Conservation (phyloP, 1,140 invertebrate species). For the Acromyrmex echinatior region DNA sequence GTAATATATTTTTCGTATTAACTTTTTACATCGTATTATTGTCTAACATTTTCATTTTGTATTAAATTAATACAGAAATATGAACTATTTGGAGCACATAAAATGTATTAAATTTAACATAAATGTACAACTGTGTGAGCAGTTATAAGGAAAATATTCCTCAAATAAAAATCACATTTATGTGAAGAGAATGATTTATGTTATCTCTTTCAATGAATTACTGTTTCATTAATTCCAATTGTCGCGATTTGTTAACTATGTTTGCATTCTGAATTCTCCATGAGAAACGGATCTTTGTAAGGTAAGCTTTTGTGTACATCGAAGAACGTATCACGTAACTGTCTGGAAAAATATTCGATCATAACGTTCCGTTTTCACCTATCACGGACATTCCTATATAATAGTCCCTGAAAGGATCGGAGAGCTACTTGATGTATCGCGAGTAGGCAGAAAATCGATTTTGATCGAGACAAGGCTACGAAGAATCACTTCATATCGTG, state of each 20-base stretch:
- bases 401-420: constrained; percentile 13
- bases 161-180: neutral
- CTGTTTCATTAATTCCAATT: neutral
- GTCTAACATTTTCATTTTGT: too few relatives aligned
- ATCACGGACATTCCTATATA: constrained; percentile 18
- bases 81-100: too few relatives aligned
- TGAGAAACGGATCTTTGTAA: neutral
- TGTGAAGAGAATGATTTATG: neutral
- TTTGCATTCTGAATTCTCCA: neutral
- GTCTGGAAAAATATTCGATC: constrained; percentile 25
- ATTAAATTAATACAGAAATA: too few relatives aligned
- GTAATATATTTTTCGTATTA: too few relatives aligned
- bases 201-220: neutral
- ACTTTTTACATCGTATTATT: too few relatives aligned
- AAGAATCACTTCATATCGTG: constrained; percentile 11
- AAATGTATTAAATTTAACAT: too few relatives aligned
- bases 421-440: neutral
- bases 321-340: neutral
- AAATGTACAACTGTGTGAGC: neutral
- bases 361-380: neutral
- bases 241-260: neutral
- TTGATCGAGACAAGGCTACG: neutral
- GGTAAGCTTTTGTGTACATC: neutral
- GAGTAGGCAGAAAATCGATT: constrained; percentile 45
- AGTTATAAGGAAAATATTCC: neutral